Evolutionary conservation across 2,113 vertebrate genomes (phyloP).

Genomic region (Lasiurus borealis): DNA sequence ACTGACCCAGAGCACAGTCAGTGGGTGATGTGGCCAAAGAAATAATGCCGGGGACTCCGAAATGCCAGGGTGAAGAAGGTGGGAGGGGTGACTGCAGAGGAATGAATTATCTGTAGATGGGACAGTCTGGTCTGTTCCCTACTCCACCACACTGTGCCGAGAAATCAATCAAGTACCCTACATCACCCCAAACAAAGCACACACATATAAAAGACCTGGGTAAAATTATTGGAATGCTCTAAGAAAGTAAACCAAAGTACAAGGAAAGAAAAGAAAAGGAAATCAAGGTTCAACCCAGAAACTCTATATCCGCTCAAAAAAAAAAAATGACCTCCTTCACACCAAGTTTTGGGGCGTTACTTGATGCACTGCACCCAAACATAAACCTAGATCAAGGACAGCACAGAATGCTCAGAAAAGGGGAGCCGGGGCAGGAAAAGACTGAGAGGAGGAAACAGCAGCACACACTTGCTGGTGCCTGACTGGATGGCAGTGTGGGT

Average conservation of each 20-base stretch:
- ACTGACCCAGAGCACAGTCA: not conserved
- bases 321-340: not conserved
- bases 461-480: too few species aligned
- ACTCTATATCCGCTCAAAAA: too few species aligned
- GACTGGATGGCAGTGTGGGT: not conserved
- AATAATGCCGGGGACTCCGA: not conserved
- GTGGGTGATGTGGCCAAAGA: not conserved
- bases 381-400: not conserved
- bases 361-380: not conserved
- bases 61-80: not conserved
- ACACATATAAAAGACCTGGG: not conserved
- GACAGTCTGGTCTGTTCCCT: too few species aligned
- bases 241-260: not conserved
- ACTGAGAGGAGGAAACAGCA: too few species aligned
- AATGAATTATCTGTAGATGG: not conserved
- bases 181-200: not conserved
- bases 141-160: too few species aligned
- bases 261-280: not conserved
- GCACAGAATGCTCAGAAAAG: not conserved
- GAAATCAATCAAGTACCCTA: not conserved
- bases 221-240: not conserved
- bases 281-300: not conserved
- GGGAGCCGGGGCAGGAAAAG: not conserved
- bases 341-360: not conserved
- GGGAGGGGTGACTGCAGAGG: not conserved